Evolutionary conservation across 1,140 invertebrate species (phyloP).

Genomic region (Cyclina sinensis): DNA sequence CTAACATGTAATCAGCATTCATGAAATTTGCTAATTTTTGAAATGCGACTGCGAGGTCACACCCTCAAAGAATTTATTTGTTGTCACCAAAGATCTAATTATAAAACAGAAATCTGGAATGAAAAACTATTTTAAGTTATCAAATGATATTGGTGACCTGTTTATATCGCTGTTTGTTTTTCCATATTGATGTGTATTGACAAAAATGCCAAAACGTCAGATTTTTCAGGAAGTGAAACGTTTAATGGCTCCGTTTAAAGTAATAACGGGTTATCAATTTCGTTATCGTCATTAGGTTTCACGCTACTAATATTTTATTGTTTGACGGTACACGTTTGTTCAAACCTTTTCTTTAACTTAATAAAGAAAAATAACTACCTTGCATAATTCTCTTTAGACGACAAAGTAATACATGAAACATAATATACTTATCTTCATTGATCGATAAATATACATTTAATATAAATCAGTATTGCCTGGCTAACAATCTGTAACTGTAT

Average conservation of each 20-base stretch:
- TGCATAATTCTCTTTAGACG: no score
- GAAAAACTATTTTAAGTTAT: not conserved
- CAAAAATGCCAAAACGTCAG: slow-evolving; percentile 4
- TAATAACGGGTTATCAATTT: not conserved
- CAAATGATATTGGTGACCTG: not conserved
- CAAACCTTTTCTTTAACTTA: no score
- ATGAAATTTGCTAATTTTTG: not conserved
- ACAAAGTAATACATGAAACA: no score
- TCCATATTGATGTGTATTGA: not conserved
- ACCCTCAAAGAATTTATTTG: not conserved
- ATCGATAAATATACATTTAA: no score
- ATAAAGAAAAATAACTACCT: no score
- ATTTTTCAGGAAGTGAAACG: slow-evolving; percentile 50
- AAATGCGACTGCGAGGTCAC: not conserved
- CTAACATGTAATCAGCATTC: not conserved
- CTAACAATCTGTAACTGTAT: no score
- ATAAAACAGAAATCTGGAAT: not conserved
- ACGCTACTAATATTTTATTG: not conserved
- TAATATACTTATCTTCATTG: no score
- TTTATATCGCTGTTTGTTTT: not conserved
- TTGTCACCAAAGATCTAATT: not conserved
- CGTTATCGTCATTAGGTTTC: slow-evolving; percentile 34
- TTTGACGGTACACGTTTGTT: no score
- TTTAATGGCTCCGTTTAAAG: not conserved
- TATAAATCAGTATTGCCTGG: no score